phyloP scores from a whole-genome alignment of 2,888 invertebrate genomes.

The Cephus pulcher region DNA sequence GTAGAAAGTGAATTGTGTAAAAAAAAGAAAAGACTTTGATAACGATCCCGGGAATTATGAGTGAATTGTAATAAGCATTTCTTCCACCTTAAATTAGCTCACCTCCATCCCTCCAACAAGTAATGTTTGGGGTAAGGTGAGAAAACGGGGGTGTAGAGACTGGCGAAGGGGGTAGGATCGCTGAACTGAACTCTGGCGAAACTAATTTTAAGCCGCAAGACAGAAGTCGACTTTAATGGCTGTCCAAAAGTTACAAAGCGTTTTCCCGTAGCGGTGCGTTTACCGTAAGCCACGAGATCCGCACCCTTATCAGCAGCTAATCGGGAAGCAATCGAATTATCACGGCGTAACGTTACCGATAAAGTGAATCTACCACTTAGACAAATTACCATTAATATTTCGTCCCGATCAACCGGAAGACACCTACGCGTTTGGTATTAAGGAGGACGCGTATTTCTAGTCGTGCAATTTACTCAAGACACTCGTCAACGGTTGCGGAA shows the following conservation, averaged over 20 bases:
- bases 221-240: slow-evolving; percentile 55
- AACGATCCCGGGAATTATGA: slow-evolving; percentile 37
- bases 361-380: background rate
- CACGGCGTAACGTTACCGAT: background rate
- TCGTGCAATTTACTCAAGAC: background rate
- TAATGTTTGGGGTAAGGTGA: slow-evolving; percentile 36
- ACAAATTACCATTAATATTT: background rate
- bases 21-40: slow-evolving; percentile 6
- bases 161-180: background rate
- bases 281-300: background rate
- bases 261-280: background rate
- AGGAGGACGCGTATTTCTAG: background rate
- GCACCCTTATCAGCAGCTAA: background rate
- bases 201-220: slow-evolving; percentile 57
- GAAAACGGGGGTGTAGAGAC: background rate
- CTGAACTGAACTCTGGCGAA: slow-evolving; percentile 44
- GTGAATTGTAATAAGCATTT: slow-evolving; percentile 49
- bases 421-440: background rate
- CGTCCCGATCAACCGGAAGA: background rate
- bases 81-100: slow-evolving; percentile 13
- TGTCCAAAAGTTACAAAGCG: slow-evolving; percentile 48
- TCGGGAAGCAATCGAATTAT: background rate
- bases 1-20: background rate
- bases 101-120: background rate
- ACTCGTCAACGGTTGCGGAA: background rate